Evolutionary conservation across 2,888 invertebrate species (phyloP).

Genomic region (Leptogaster cylindrica): DNA sequence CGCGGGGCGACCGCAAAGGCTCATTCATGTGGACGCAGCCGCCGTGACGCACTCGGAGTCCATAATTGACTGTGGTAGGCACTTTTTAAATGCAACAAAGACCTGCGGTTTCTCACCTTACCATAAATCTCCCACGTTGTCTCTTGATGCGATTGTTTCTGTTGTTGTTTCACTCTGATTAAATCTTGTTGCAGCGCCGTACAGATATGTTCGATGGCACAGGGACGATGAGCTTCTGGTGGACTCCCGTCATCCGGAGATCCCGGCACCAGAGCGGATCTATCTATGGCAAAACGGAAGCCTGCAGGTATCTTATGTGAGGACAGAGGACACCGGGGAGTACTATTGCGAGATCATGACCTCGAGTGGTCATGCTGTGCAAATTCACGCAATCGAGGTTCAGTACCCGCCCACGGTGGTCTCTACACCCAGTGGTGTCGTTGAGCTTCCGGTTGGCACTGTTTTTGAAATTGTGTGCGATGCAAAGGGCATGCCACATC

Average conservation of each 20-base stretch:
- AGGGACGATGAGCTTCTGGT: slow-evolving; percentile 70
- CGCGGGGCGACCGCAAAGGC: slow-evolving; percentile 32
- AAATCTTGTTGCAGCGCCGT: slow-evolving; percentile 63
- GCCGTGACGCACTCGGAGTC: slow-evolving; percentile 9
- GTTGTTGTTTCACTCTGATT: not conserved
- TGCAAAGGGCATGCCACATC: slow-evolving; percentile 74
- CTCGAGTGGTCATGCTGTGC: slow-evolving; percentile 59
- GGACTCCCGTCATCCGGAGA: slow-evolving; percentile 66
- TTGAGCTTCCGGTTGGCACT: slow-evolving; percentile 77
- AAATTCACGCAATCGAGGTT: slow-evolving; percentile 79
- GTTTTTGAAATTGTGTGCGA: slow-evolving; percentile 78
- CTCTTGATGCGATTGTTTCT: not conserved
- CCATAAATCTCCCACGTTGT: slow-evolving; percentile 32
- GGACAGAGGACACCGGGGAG: slow-evolving; percentile 64
- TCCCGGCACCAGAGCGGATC: slow-evolving; percentile 66
- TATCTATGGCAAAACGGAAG: slow-evolving; percentile 75
- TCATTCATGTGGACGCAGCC: not conserved
- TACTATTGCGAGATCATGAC: slow-evolving; percentile 65
- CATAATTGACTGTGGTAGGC: slow-evolving; percentile 32
- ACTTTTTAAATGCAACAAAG: not conserved
- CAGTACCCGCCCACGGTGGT: slow-evolving; percentile 74
- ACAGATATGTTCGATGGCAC: slow-evolving; percentile 74
- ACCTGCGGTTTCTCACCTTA: slow-evolving; percentile 13
- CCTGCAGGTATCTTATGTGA: slow-evolving; percentile 66
- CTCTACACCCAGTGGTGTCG: slow-evolving; percentile 72